Conservation (phyloP, 2,888 invertebrate species). For the Dilophus febrilis region DNA sequence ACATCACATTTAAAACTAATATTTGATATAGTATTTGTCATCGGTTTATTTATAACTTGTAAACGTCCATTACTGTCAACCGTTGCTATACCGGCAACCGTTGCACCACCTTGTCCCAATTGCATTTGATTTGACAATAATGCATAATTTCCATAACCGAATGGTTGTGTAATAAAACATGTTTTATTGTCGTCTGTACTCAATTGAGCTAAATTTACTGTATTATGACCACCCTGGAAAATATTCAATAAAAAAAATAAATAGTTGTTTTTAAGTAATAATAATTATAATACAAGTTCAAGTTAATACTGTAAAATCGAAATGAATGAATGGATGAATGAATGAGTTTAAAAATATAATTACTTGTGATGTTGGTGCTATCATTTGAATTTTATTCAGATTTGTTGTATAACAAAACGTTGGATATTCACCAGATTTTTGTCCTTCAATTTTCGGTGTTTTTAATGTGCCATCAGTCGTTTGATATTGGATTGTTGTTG, state of each 20-base stretch:
- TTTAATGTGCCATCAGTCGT: conserved; percentile 45
- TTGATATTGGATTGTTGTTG: conserved; percentile 48
- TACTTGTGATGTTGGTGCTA: conserved; percentile 31
- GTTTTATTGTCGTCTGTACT: conserved; percentile 44
- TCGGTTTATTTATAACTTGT: conserved; percentile 30
- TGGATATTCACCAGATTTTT: conserved; percentile 40
- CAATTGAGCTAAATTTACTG: conserved; percentile 53
- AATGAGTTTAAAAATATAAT: background rate
- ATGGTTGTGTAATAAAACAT: conserved; percentile 58
- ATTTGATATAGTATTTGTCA: conserved; percentile 51
- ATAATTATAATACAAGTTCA: background rate
- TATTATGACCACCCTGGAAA: conserved; percentile 33
- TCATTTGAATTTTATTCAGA: conserved; percentile 50
- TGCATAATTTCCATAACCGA: conserved; percentile 61
- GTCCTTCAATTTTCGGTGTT: conserved; percentile 41
- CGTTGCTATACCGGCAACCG: conserved; percentile 27
- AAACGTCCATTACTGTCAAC: conserved; percentile 28
- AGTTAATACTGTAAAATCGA: background rate
- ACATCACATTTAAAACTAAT: conserved; percentile 80
- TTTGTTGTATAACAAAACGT: conserved; percentile 54
- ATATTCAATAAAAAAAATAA: conserved; percentile 14
- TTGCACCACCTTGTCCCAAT: conserved; percentile 41
- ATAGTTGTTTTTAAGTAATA: conserved; percentile 5
- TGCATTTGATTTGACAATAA: conserved; percentile 77
- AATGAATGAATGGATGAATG: background rate